Evolutionary conservation across 2,113 vertebrate species (phyloP).

Genomic region (Microcebus ravelobensis): DNA sequence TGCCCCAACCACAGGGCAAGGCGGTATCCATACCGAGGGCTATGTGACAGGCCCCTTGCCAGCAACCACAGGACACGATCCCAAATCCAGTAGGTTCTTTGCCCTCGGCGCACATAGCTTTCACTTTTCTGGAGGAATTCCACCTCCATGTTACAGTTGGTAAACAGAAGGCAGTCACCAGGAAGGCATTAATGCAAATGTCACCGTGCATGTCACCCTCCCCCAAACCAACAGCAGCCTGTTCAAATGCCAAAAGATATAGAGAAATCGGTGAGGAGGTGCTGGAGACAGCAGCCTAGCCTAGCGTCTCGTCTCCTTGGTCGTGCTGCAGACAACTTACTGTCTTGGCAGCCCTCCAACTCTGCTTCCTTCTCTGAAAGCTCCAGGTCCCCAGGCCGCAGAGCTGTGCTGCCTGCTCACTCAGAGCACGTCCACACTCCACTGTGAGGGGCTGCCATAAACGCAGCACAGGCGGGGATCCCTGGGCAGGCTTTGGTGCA

Average conservation of each 20-base stretch:
- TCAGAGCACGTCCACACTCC: background rate
- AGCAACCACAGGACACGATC: background rate
- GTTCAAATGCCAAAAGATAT: constrained; percentile 26
- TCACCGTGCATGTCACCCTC: constrained; percentile 51
- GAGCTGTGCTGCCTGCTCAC: background rate
- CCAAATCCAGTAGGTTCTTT: background rate
- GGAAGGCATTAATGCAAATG: constrained; percentile 62
- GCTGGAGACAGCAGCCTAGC: constrained; percentile 20
- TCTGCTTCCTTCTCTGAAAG: constrained; percentile 60
- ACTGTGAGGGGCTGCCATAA: background rate
- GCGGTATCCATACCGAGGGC: fast-evolving
- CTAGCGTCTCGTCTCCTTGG: background rate
- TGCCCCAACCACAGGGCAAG: too few relatives aligned
- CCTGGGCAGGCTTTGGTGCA: background rate
- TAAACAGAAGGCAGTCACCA: constrained; percentile 62
- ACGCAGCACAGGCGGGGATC: background rate
- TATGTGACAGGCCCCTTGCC: too few relatives aligned
- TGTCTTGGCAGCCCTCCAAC: constrained; percentile 28
- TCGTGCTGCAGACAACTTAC: background rate
- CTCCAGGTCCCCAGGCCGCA: constrained; percentile 16
- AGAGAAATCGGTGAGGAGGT: background rate
- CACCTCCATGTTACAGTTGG: background rate
- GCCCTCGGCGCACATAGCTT: background rate
- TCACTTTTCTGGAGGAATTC: background rate
- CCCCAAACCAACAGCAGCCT: constrained; percentile 49